Evolutionary conservation across 2,888 invertebrate genomes (phyloP).

Genomic region (Eupithecia subfuscata): DNA sequence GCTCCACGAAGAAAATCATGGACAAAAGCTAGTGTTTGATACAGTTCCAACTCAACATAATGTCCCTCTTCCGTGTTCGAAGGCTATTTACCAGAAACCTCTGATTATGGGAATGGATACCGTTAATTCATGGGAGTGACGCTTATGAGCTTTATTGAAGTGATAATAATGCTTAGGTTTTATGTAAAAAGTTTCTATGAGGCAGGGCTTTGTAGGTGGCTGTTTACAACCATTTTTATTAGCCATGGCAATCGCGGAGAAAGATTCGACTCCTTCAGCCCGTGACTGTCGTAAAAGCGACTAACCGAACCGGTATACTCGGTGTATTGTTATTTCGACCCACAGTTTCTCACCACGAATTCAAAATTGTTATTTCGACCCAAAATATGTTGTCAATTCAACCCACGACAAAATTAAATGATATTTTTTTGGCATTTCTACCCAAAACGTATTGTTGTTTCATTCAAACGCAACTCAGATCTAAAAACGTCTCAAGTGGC

Average conservation of each 20-base stretch:
- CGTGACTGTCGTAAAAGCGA: not conserved
- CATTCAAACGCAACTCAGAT: too few relatives aligned
- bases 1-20: too few relatives aligned
- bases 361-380: too few relatives aligned
- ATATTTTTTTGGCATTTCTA: too few relatives aligned
- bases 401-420: too few relatives aligned
- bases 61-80: conserved; percentile 29
- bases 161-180: conserved; percentile 21
- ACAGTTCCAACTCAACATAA: conserved; percentile 24
- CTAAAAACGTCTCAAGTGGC: too few relatives aligned
- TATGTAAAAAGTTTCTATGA: not conserved
- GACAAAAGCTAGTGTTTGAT: not conserved
- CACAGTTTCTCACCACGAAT: too few relatives aligned
- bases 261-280: not conserved
- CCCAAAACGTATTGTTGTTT: too few relatives aligned
- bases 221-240: not conserved
- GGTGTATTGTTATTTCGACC: too few relatives aligned
- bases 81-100: conserved; percentile 28
- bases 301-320: too few relatives aligned
- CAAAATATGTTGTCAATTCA: too few relatives aligned
- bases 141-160: conserved; percentile 22
- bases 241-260: not conserved
- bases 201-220: not conserved
- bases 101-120: conserved; percentile 30
- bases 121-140: conserved; percentile 32